Conservation (phyloP, 2,797 vertebrate genomes). For the Euthynnus affinis region DNA sequence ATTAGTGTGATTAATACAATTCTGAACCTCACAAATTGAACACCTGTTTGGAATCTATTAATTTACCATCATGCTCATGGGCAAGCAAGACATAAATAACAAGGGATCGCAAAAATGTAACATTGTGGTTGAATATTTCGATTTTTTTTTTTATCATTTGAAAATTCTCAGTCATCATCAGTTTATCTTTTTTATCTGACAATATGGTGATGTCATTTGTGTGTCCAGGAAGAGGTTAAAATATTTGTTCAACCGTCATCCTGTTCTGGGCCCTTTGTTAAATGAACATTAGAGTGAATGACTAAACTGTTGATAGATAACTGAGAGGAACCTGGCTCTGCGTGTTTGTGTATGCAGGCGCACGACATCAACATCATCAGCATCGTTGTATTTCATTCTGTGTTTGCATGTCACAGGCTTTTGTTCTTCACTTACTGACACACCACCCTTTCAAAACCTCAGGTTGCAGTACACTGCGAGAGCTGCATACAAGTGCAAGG, state of each 20-base stretch:
- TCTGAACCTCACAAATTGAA: slow-evolving; percentile 25
- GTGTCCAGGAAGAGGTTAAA: slow-evolving; percentile 47
- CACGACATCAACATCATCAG: neutral
- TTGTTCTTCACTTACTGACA: slow-evolving; percentile 28
- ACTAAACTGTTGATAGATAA: slow-evolving; percentile 18
- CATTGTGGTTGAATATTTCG: neutral
- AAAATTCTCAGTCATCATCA: neutral
- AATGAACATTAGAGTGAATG: slow-evolving; percentile 8
- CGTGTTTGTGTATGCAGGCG: slow-evolving; percentile 17
- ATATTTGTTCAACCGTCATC: slow-evolving; percentile 19
- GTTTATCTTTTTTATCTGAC: slow-evolving; percentile 32
- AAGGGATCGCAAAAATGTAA: slow-evolving; percentile 5
- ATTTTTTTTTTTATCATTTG: neutral
- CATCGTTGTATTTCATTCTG: slow-evolving; percentile 27
- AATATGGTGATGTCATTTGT: slow-evolving; percentile 57
- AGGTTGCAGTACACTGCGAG: slow-evolving; percentile 2
- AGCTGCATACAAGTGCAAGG: slow-evolving; percentile 15
- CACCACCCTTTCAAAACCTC: slow-evolving; percentile 36
- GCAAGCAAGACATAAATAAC: slow-evolving; percentile 2
- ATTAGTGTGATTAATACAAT: slow-evolving; percentile 27
- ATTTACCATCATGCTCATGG: too few species aligned
- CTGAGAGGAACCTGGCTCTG: slow-evolving; percentile 2
- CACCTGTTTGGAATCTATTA: slow-evolving; percentile 26
- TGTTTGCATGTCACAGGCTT: slow-evolving; percentile 41
- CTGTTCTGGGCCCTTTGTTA: slow-evolving; percentile 17